Evolutionary conservation across 2,888 invertebrate species (phyloP), one percentile per base, ranked within the genome.

Genomic region (Pinctada fucata): DNA sequence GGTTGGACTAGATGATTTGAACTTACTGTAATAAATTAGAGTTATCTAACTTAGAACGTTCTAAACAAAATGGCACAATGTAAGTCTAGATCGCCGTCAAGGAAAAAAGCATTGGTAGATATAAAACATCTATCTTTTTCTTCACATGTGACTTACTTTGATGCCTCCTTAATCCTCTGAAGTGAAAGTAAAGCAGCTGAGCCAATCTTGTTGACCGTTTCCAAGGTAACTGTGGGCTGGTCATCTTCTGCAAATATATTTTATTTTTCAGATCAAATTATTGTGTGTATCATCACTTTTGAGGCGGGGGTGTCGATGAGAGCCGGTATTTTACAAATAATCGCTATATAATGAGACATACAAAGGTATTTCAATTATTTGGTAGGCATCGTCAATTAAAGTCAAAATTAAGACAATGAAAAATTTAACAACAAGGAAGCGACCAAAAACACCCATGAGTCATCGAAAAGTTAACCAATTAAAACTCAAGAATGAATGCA

Each of bases 151-250:
- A 88, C 90, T 87, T 83, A 90, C 90, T 89, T 88, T 49, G 89
- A 89, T 13, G 90, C 90, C 71, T 89, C 89, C 77, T 90, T 89
- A 78, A 90, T 90, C 73, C 90, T 82, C 71, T 85, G 86, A 76
- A 90, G 81, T 2, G 90, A 88, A 48, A 90, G 79, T 4, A 90
- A 83, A 6, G 89, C 88, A 10, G 89, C 87, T 64, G 90, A 90
- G 10, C 88, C 88, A 48, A 90, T 90, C 79, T 89, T 90, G 76
- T 88, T 90, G 51, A 88, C 87, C 10, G 88, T 85, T 58, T 90
- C 90, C 76, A 86, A 72, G 0, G 87, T 85, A n/a, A 87, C 84
- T 75, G 82, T 85, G 0, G 87, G 87, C 47, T 85, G 83, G 72
- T 89, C 90, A 50, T 88, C 89, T n/a, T 88, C 87, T 86, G 81